Base-by-base conservation (phyloP, 2,888 invertebrate genomes). In the Drosophila emarginata region DNA sequence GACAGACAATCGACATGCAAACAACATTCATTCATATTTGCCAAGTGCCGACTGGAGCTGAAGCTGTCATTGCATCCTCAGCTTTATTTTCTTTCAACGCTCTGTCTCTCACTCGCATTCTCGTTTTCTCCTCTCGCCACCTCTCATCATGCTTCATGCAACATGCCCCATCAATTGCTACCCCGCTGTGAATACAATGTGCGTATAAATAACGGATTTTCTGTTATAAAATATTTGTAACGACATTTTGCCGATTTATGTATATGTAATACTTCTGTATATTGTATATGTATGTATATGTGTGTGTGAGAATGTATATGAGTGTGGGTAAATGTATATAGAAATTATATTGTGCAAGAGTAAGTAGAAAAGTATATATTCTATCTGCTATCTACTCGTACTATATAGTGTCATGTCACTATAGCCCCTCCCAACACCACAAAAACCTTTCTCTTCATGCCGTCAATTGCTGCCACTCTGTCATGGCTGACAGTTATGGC, bases 141-240 rank as follows among this genome's bases (percentile, higher is more conserved):
- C 9, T 9, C 53, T 21, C 52, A 37, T 5, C 50, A n/a, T 9
- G 7, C 23, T 36, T 32, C 57, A 26, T 32, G 32, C 9, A 32
- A 32, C 32, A 15, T 18, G 9, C 21, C 21, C 18, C 45, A 45
- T 21, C 18, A 45, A 2, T 21, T 21, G 12, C 45, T 15, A 54
- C 15, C 45, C 71, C 52, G 53, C 52, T 32, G 71, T 50, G 57
- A 62, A 73, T 70, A 87, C 88, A 87, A 87, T 85, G 77, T 84
- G 88, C 83, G 88, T 88, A 84, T 88, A 84, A 84, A 84, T 84
- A 84, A 84, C 84, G 84, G 84, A 84, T 84, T 84, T 84, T 84
- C 84, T 82, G 87, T 80, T 88, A 86, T 86, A 86, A 84, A 84
- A 88, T 88, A 84, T 84, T 81, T 87, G 84, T 84, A 82, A 82